phyloP scores from a whole-genome alignment of 2,113 vertebrate genomes.

The Astur gentilis region DNA sequence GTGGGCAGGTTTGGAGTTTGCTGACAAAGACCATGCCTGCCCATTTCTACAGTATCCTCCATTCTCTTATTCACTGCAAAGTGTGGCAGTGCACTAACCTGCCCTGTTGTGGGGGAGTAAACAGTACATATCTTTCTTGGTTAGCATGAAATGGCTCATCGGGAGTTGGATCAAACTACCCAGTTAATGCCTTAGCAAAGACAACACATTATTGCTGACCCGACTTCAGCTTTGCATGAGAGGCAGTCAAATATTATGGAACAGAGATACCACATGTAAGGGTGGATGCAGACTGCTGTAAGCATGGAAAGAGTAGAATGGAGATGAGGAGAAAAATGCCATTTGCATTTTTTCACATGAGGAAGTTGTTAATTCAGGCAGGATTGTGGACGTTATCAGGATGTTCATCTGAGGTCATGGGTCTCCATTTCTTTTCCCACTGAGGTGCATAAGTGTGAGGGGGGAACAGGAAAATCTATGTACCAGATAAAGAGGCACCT shows the following conservation, averaged over 20 bases:
- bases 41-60: neutral
- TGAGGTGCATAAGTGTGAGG: neutral
- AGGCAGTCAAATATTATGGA: neutral
- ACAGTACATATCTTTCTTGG: neutral
- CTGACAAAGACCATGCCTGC: neutral
- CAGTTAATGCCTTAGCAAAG: neutral
- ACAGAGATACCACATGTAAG: neutral
- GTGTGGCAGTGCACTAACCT: neutral
- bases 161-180: neutral
- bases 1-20: neutral
- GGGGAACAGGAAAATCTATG: neutral
- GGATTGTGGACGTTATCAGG: neutral
- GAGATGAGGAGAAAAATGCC: neutral
- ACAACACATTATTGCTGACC: neutral
- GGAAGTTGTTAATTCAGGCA: neutral
- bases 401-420: neutral
- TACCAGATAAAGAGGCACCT: neutral
- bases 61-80: neutral
- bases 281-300: neutral
- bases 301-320: neutral
- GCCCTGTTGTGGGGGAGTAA: neutral
- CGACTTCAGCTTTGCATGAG: neutral
- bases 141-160: neutral
- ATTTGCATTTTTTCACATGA: neutral
- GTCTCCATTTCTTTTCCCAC: neutral